phyloP scores from a whole-genome alignment of 2,888 invertebrate genomes.

The Phortica magna region DNA sequence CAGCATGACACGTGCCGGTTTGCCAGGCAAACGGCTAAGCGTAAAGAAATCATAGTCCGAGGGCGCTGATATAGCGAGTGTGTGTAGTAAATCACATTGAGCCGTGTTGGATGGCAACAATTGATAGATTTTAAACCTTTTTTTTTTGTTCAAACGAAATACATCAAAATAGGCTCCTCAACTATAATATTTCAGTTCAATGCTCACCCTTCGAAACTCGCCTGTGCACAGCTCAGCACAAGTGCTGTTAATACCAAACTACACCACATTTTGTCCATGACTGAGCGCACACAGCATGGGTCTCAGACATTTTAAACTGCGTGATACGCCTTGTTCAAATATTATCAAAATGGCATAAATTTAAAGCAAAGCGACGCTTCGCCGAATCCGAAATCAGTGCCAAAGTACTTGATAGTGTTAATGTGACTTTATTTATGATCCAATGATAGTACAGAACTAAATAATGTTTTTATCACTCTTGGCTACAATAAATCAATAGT shows the following conservation, averaged over 20 bases:
- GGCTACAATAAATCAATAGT: conserved; percentile 47
- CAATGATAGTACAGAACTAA: neutral
- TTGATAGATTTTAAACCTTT: conserved; percentile 71
- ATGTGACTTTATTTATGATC: conserved; percentile 1
- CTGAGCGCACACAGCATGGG: conserved; percentile 41
- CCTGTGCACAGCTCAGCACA: neutral
- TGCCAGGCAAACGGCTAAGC: conserved; percentile 52
- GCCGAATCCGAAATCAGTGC: neutral
- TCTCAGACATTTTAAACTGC: neutral
- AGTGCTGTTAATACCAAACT: conserved; percentile 46
- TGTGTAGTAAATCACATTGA: conserved; percentile 56
- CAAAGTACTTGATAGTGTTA: neutral
- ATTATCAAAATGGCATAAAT: neutral
- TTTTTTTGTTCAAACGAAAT: conserved; percentile 39
- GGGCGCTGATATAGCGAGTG: conserved; percentile 52
- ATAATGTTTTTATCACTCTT: conserved; percentile 34
- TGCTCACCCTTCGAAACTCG: conserved; percentile 43
- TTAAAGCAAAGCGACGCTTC: neutral
- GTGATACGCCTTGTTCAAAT: conserved; percentile 27
- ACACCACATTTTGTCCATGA: conserved; percentile 51
- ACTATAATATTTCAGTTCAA: neutral
- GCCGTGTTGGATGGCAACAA: conserved; percentile 48
- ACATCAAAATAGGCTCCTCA: neutral
- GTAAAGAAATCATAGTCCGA: conserved; percentile 66
- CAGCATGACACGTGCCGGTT: conserved; percentile 64